Evolutionary conservation across 1,140 invertebrate genomes (phyloP), one percentile per base, ranked within the genome.

Genomic region (Riptortus pedestris): DNA sequence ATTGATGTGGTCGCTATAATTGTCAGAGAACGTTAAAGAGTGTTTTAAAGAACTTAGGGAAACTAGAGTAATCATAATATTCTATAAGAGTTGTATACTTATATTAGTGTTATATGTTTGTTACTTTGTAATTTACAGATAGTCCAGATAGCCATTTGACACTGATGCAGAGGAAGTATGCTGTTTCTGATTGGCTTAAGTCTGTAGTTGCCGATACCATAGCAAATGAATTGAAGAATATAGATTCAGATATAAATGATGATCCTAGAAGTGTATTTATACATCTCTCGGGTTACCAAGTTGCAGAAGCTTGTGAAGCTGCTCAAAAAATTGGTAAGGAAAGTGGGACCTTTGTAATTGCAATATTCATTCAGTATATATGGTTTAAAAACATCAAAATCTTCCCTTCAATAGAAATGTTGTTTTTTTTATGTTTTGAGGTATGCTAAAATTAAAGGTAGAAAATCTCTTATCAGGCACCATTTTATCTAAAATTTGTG

Each of bases 171-270:
- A 73, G 85, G 65, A 76, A 79, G 70, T 78, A 84, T 68, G 81
- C 81, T 1, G 72, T 87, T 12, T 79, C 81, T 38, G 74, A 77
- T 27, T 87, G 85, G 85, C 70, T 87, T 2, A 76, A 77, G 66
- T 70, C 65, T 16, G 75, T 77, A 12, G 74, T 78, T 18, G 66
- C 72, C 18, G 5, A 12, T 2, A 22, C 5, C 14, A 24, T 55
- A 7, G 22, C 51, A 4, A 68, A 73, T 4, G 72, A 68, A 4
- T 70, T 76, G 1, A 67, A 75, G 45, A 22, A 66, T 38, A 76
- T 79, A 66, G 70, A 74, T 9, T 43, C 65, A 1, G 69, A 69
- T 55, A 48, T 1, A 65, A 14, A 38, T 60, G 51, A 12, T 66
- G 3, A 31, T 20, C 28, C 68, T 27, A 22, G 28, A 11, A 64